Conservation (phyloP, 2,113 vertebrate species). For the Pomatostomus ruficeps region DNA sequence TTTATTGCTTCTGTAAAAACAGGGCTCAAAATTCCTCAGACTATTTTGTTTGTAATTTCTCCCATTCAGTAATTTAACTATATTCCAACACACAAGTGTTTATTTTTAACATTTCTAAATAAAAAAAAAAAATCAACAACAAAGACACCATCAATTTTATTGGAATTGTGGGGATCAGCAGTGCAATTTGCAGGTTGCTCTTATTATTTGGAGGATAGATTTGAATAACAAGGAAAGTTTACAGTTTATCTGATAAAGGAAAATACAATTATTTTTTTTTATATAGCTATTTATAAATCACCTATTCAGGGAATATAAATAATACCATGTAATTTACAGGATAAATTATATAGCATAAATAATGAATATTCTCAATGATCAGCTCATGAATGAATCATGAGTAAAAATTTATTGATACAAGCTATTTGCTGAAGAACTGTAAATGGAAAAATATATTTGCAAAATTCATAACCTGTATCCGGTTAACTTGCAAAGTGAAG, state of each 20-base stretch:
- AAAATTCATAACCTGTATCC: background rate
- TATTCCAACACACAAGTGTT: background rate
- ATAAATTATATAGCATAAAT: background rate
- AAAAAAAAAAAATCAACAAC: background rate
- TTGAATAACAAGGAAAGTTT: background rate
- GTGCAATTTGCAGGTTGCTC: background rate
- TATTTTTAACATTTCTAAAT: background rate
- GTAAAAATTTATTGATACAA: background rate
- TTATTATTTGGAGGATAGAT: background rate
- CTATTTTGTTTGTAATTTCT: background rate
- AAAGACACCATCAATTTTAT: background rate
- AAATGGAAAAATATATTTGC: background rate
- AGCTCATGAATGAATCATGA: background rate
- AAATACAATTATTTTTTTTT: background rate
- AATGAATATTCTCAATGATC: slow-evolving; percentile 2
- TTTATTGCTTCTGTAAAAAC: background rate
- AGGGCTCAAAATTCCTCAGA: background rate
- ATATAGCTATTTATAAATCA: background rate
- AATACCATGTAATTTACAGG: background rate
- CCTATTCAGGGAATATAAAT: background rate
- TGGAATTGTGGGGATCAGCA: background rate
- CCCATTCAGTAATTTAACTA: background rate
- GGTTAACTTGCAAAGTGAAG: background rate
- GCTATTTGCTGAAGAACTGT: background rate
- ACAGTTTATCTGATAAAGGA: background rate